phyloP scores from a whole-genome alignment of 1,140 invertebrate genomes.

The Ctenoplectra terminalis region DNA sequence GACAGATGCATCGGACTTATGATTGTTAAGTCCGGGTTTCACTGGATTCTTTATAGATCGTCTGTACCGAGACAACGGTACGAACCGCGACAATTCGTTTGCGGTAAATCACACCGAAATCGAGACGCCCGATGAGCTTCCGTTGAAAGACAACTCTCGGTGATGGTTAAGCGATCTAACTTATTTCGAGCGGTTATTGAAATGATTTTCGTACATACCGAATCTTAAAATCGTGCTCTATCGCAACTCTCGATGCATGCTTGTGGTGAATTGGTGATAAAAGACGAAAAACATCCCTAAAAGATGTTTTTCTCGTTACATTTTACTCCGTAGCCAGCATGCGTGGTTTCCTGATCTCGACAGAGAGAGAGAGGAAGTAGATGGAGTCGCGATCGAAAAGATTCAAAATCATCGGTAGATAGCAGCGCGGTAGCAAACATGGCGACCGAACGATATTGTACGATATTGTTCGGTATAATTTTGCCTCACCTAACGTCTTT shows the following conservation, averaged over 20 bases:
- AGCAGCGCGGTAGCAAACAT: conserved; percentile 36
- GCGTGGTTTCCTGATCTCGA: conserved; percentile 1
- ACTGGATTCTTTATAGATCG: background rate
- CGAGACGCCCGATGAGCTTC: background rate
- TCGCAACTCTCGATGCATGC: background rate
- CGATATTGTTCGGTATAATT: background rate
- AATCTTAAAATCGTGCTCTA: background rate
- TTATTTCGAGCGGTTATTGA: background rate
- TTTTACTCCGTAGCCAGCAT: conserved; percentile 13
- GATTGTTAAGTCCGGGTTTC: background rate
- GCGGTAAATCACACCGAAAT: background rate
- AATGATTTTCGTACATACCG: conserved; percentile 1
- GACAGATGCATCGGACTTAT: background rate
- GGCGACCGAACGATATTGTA: conserved; percentile 4
- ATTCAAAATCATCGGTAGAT: conserved; percentile 26
- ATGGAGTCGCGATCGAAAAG: conserved; percentile 9
- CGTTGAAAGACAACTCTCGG: background rate
- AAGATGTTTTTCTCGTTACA: background rate
- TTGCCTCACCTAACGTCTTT: background rate
- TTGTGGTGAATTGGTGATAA: background rate
- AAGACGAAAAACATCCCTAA: background rate
- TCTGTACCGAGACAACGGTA: background rate
- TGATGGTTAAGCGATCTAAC: no score
- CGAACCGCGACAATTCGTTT: background rate
- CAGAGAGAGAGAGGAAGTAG: conserved; percentile 22